phyloP scores from a whole-genome alignment of 2,113 vertebrate genomes.

The Trematomus loennbergii region DNA sequence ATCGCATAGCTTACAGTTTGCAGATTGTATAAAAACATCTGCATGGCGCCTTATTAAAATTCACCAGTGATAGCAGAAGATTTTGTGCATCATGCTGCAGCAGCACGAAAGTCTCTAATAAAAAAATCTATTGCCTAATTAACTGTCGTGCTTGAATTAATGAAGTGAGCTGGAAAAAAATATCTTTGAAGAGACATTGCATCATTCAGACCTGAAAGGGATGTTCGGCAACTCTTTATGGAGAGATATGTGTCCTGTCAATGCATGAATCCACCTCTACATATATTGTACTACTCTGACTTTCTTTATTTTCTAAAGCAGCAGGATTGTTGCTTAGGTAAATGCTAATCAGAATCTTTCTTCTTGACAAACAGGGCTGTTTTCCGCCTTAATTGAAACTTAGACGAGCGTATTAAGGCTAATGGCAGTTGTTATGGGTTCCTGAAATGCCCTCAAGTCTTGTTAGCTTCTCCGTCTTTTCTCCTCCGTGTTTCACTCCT shows the following conservation, averaged over 20 bases:
- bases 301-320: slow-evolving; percentile 14
- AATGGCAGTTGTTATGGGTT: slow-evolving; percentile 69
- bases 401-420: slow-evolving; percentile 60
- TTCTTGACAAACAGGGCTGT: slow-evolving; percentile 32
- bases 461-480: slow-evolving; percentile 52
- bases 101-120: slow-evolving; percentile 63
- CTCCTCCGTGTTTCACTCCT: slow-evolving; percentile 58
- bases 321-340: slow-evolving; percentile 20
- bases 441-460: slow-evolving; percentile 71
- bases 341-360: slow-evolving; percentile 18
- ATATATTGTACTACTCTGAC: slow-evolving; percentile 1
- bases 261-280: slow-evolving; percentile 7
- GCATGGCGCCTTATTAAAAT: slow-evolving; percentile 69
- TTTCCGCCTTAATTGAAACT: slow-evolving; percentile 58
- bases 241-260: slow-evolving; percentile 15
- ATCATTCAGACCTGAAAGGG: slow-evolving; percentile 40
- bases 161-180: slow-evolving; percentile 68
- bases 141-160: slow-evolving; percentile 69
- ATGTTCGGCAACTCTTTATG: slow-evolving; percentile 6
- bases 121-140: slow-evolving; percentile 76
- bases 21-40: slow-evolving; percentile 48
- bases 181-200: slow-evolving; percentile 51
- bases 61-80: slow-evolving; percentile 66
- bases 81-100: slow-evolving; percentile 62
- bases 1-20: slow-evolving; percentile 12